Evolutionary conservation across 1,140 invertebrate genomes (phyloP), one percentile per base, ranked within the genome.

Genomic region (Sogatella furcifera): DNA sequence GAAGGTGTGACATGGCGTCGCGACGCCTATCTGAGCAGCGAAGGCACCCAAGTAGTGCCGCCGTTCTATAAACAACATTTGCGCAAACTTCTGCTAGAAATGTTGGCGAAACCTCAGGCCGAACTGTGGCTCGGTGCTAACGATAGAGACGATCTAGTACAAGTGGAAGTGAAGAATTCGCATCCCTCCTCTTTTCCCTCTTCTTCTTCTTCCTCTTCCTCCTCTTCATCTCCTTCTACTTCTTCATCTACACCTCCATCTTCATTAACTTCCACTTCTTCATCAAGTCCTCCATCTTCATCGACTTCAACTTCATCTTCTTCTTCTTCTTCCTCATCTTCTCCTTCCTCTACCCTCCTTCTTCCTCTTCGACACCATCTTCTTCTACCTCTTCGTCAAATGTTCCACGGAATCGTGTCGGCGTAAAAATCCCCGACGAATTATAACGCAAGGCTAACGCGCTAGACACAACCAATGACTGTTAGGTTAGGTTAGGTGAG

Each of bases 21-120:
- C 21, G 57, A 63, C 19, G 62, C 62, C 13, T 63, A 55, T 14
- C 13, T 63, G 31, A 63, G 56, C 57, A 63, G 62, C 24, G 57
- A 59, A 43, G 62, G 57, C 9, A 63, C 56, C 5, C 46, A 57
- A 1, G 56, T 63, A 2, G 52, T 63, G 4, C 57, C 62, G 11
- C 62, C 57, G 1, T 52, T 28, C 11, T 52, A 21, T n/a, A 52
- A 38, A 2, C 49, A 60, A 52, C 34, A 49, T 15, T 52, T 60
- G 11, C 59, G 59, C 9, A 52, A 49, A 21, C 28, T 60, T 8
- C 41, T 60, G 11, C 52, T 60, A 1, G 59, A 60, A 14, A 38
- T 60, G 24, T 44, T 60, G 5, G 52, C 59, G 3, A 60, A 60
- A 38, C 59, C 59, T 31, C 52, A 41, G 10, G 15, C 31, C 3